These are phyloP conservation scores for Margaritifera margaritifera DNA, from an alignment of 2,888 invertebrate species.

Conservation along the genomic window DNA sequence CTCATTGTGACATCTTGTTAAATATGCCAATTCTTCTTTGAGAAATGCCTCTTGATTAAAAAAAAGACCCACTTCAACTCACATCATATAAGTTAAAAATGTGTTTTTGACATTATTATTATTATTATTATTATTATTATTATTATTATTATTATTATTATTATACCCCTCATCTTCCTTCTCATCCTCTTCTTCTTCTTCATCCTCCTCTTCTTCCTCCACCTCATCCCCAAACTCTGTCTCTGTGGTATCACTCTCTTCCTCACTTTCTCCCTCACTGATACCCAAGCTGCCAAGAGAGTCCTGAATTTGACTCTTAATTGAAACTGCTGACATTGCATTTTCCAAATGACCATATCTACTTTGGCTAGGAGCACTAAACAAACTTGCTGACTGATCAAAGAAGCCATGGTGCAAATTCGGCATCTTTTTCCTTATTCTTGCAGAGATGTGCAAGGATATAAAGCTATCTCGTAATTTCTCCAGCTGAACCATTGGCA, in stretches of 20 bases:
- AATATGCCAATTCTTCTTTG: too few species aligned
- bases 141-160: background rate
- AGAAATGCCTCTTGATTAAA: too few species aligned
- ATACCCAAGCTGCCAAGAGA: background rate
- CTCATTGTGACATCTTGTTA: too few species aligned
- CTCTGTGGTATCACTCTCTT: conserved; percentile 6
- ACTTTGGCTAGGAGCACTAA: conserved; percentile 17
- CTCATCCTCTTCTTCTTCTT: conserved; percentile 16
- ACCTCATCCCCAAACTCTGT: conserved; percentile 12
- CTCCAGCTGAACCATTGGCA: conserved; percentile 26
- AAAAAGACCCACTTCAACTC: too few species aligned
- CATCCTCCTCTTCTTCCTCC: conserved; percentile 19
- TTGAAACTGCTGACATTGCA: conserved; percentile 4
- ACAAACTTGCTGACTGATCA: conserved; percentile 28
- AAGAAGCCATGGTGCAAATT: background rate
- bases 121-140: background rate
- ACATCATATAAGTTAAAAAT: too few species aligned
- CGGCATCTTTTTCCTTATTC: conserved; percentile 3
- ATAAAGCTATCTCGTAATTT: conserved; percentile 36
- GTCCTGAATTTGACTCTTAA: too few species aligned
- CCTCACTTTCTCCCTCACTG: conserved; percentile 8
- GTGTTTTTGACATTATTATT: background rate
- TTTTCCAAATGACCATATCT: conserved; percentile 1
- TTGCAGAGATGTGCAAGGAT: conserved; percentile 18
- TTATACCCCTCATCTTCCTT: conserved; percentile 7